Evolutionary conservation across 1,140 invertebrate genomes (phyloP).

Genomic region (Pseudomyrmex dendroicus): DNA sequence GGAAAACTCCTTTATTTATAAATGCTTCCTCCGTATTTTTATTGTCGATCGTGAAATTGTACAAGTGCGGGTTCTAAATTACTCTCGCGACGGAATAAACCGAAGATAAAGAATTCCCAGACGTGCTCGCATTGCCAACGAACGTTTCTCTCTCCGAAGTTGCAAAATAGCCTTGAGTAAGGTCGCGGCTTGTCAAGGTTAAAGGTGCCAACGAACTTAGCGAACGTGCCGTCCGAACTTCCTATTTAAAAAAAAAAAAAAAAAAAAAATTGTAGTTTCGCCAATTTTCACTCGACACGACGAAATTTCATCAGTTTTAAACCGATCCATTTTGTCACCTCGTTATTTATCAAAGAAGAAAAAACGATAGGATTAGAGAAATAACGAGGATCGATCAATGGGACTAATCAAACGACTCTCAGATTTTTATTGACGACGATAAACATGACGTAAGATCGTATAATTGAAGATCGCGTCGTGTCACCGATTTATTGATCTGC

Average conservation of each 20-base stretch:
- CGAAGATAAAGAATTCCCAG: conserved; percentile 67
- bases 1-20: neutral
- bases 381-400: too few species aligned
- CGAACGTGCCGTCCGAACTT: conserved; percentile 9
- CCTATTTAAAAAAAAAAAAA: neutral
- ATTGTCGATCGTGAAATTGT: neutral
- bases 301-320: neutral
- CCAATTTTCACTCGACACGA: neutral
- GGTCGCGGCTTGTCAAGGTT: conserved; percentile 64
- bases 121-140: conserved; percentile 63
- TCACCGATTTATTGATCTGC: conserved; percentile 10
- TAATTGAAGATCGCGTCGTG: neutral
- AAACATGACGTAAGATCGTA: neutral
- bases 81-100: neutral
- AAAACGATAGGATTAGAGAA: too few species aligned
- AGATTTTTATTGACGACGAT: neutral
- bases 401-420: neutral
- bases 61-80: neutral
- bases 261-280: neutral
- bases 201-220: conserved; percentile 60
- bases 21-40: conserved; percentile 23
- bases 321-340: neutral
- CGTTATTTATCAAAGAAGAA: too few species aligned
- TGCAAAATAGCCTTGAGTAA: conserved; percentile 72
- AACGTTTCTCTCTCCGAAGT: conserved; percentile 40